phyloP scores from a whole-genome alignment of 2,888 invertebrate species.

The Ichneumoninae sp. region DNA sequence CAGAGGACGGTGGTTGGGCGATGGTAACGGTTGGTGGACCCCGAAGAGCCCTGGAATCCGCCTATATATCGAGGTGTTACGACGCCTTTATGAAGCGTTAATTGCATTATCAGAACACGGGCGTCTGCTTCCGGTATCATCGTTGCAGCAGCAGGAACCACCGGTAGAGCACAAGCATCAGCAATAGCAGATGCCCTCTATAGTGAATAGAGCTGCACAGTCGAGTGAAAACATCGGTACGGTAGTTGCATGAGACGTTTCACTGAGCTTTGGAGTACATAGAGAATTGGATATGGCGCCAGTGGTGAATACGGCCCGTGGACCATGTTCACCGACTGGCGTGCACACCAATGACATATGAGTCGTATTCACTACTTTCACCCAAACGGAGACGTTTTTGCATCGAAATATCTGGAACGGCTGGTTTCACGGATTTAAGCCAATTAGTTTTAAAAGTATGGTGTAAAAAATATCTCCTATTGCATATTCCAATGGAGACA shows the following conservation, averaged over 20 bases:
- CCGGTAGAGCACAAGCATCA: constrained; percentile 21
- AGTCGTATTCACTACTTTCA: not conserved
- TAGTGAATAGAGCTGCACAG: not conserved
- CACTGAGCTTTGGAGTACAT: not conserved
- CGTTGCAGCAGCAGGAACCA: constrained; percentile 26
- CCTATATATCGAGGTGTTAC: constrained; percentile 70
- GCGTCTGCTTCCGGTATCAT: constrained; percentile 52
- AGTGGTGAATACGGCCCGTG: not conserved
- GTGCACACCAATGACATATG: not conserved
- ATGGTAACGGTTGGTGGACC: constrained; percentile 23
- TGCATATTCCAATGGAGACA: not conserved
- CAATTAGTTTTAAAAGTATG: not conserved
- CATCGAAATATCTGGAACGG: not conserved
- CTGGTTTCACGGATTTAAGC: too few species aligned
- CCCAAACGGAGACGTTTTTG: not conserved
- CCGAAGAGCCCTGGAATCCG: constrained; percentile 32
- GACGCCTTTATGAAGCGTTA: constrained; percentile 76
- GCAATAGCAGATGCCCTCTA: constrained; percentile 23
- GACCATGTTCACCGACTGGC: too few species aligned
- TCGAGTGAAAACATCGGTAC: constrained; percentile 10
- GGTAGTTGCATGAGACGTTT: constrained; percentile 2
- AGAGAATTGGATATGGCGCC: not conserved
- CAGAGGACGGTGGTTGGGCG: constrained; percentile 27
- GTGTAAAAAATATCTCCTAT: too few species aligned
- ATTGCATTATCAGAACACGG: constrained; percentile 72